Base-by-base conservation (phyloP, 2,888 invertebrate species). In the Therioaphis trifolii region DNA sequence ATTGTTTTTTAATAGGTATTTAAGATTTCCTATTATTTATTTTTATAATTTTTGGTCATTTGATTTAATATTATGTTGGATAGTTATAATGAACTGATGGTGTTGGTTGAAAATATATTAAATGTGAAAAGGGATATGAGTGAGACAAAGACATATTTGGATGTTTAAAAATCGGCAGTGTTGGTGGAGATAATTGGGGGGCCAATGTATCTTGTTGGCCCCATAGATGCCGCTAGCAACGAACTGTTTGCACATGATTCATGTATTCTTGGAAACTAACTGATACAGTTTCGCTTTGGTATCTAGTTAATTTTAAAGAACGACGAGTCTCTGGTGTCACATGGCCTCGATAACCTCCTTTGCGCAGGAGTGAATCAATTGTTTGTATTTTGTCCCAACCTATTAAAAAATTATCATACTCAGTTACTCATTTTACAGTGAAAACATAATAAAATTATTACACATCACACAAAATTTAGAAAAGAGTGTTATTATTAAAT, bases 341-440 rank as follows among this genome's bases (percentile, higher is more conserved):
- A 80, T 92, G 90, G 43, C 97, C 95, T 89, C 96, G 96, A 90
- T 94, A 98, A 72, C 99, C 99, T 86, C 98, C 99, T 90, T 99
- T 99, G 87, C 98, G 93, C 86, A 99, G 92, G 85, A 99, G 91
- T 61, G 98, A 97, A 90, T 99, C 99, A 88, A 99, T 97, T 35
- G 99, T 99, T 90, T 99, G 98, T 86, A 96, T 92, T 90, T 97
- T 96, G 92, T 99, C 96, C 99, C 99, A 99, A 87, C 98, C 98
- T 98, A 18, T 35, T 9, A 46, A 46, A 61, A 61, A 63, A 49
- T 61, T 7, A 49, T n/a, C n/a, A 52, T 21, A 12, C n/a, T 2
- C 1, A n/a, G 52, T 7, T 5, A 29, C 61, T 46, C 9, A 24
- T 24, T 75, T 18, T 52, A 52, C 14, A 55, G 12, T 1, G 15